Base-by-base conservation (phyloP, 2,888 invertebrate genomes). In the Lordiphosa fenestrarum region DNA sequence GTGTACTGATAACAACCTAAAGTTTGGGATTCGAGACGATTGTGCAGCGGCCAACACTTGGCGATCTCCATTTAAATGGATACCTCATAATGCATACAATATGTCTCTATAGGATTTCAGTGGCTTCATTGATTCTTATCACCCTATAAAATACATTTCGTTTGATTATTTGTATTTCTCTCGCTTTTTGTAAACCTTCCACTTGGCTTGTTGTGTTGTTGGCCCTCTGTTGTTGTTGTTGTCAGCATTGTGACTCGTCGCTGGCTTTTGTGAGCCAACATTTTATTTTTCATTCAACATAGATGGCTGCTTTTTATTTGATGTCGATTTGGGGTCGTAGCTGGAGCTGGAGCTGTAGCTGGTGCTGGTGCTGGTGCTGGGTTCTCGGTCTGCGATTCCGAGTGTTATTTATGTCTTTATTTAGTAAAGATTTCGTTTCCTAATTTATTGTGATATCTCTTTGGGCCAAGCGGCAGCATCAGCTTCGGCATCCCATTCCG, bases 51-150 rank as follows among this genome's bases (percentile, higher is more conserved):
- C 59, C 59, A 40, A 56, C 63, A 66, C 58, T 70, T 62, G 60
- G 50, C 39, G n/a, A 39, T 39, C 39, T 39, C 7, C 19, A 39
- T 39, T 39, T 39, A 49, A 37, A 52, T 35, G 57, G 66, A 58
- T 76, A 80, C 73, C 72, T 84, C 82, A 84, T 76, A 86, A 82
- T 85, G 81, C 86, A 80, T 84, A 85, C 87, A 86, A 85, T 86
- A 86, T 88, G 86, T 86, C 87, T 87, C 87, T 87, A 87, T 86
- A 86, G 86, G 85, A 88, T 87, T 88, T 89, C 89, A 87, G 89
- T 88, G 88, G 88, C 88, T 88, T 88, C 88, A 88, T 87, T 88
- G 88, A 88, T 88, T 88, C 87, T 87, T 88, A 89, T 88, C 88
- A 88, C 88, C 87, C 87, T 82, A 87, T 88, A 89, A 89, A 87